Evolutionary conservation across 2,888 invertebrate species (phyloP), one percentile per base, ranked within the genome.

Genomic region (Drosophila histrio): DNA sequence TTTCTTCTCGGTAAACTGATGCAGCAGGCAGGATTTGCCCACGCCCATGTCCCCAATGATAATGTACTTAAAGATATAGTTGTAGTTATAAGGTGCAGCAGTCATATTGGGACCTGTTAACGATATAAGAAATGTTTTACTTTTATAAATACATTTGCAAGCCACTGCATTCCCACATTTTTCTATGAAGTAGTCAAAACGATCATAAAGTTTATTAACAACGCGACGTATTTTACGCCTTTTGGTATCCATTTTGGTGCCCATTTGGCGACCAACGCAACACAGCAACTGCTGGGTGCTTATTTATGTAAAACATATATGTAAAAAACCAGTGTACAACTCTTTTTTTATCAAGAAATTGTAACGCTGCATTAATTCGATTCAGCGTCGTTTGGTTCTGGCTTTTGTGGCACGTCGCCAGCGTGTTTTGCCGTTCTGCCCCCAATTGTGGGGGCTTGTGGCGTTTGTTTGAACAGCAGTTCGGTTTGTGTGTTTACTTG

Each of bases 21-120:
- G 99, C 65, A 99, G 94, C 49, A 99, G 94, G 92, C 99, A 99
- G 68, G 99, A 99, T 93, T 99, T 99, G 68, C 99, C 99, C 64
- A 99, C 99, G 76, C 99, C 99, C 99, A 99, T 99, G 92, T 99
- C 99, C 87, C 98, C 99, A 92, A 99, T 99, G 83, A 99, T 99
- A 89, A 99, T 99, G 92, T 99, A 99, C 92, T 99, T 99, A 93
- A 99, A 99, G 92, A 99, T 99, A 92, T 99, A 99, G 39, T 99
- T 98, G 93, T 99, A 99, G 93, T 99, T 99, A 92, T 99, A 99
- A 60, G 99, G 99, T 91, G 98, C 98, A 79, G 97, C 96, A 82
- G 97, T 96, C 97, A 97, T 97, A 90, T 93, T 95, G 91, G 89
- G 87, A 86, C 89, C 92, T 92, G 69, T 11, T 72, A 79, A 39